Conservation (phyloP, 1,140 invertebrate genomes). For the Thaumatotibia leucotreta region DNA sequence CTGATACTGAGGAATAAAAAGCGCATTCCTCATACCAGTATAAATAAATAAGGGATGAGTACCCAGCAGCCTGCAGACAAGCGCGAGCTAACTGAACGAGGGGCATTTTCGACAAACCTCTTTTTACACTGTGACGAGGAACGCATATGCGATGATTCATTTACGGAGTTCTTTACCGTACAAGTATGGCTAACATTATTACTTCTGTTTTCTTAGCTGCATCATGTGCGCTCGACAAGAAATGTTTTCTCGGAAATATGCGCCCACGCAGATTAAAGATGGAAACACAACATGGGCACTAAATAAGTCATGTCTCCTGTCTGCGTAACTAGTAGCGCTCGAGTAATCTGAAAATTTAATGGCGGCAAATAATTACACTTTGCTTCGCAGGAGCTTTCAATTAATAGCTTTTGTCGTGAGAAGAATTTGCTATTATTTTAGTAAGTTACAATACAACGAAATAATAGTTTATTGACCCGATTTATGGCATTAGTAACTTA, state of each 20-base stretch:
- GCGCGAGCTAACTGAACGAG: slow-evolving; percentile 53
- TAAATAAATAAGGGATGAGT: slow-evolving; percentile 75
- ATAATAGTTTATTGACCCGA: neutral
- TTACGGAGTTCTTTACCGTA: slow-evolving; percentile 70
- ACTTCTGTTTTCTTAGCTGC: slow-evolving; percentile 70
- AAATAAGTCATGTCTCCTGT: slow-evolving; percentile 66
- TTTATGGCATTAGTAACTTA: neutral
- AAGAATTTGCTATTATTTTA: neutral
- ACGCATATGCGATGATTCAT: slow-evolving; percentile 74
- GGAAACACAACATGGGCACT: slow-evolving; percentile 67
- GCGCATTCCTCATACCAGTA: slow-evolving; percentile 66
- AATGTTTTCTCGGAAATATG: slow-evolving; percentile 73
- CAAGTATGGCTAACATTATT: slow-evolving; percentile 72
- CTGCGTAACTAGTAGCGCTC: slow-evolving; percentile 49
- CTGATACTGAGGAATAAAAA: slow-evolving; percentile 62
- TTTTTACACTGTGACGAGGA: slow-evolving; percentile 67
- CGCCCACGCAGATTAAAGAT: slow-evolving; percentile 72
- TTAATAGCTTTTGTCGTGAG: slow-evolving; percentile 18
- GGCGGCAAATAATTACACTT: slow-evolving; percentile 31
- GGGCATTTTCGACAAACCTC: slow-evolving; percentile 73
- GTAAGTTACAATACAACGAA: neutral
- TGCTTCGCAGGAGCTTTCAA: slow-evolving; percentile 20
- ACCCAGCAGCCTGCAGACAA: slow-evolving; percentile 33
- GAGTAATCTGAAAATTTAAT: slow-evolving; percentile 43
- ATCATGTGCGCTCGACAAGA: slow-evolving; percentile 66